Base-by-base conservation (phyloP, 2,797 vertebrate species). In the Muscicapa comitata region DNA sequence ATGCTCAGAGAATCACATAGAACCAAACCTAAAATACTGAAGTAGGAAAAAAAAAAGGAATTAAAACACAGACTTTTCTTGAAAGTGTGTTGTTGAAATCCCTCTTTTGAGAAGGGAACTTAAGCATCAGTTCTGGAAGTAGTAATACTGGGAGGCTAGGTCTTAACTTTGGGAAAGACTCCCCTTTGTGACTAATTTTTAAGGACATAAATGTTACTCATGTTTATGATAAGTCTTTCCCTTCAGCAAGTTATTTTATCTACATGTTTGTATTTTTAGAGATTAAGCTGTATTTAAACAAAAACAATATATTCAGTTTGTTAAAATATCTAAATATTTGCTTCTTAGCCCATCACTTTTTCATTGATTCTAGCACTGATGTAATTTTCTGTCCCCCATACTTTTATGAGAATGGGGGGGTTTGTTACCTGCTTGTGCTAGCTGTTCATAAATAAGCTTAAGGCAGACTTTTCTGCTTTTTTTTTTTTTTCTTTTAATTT, bases 1-100 rank as follows among this genome's bases (percentile, higher is more conserved):
- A 93, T 35, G 57, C 61, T 96, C 81, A 26, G 81, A 93, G 89
- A 91, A 73, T 70, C 40, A 4, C 93, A 82, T 17, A 84, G 88
- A 21, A 62, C 62, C 31, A 62, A 84, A 75, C 11, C 47, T 90
- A 78, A 92, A 85, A 62, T 45, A 67, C 37, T 50, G 29, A 48
- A 53, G 51, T 33, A 63, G 45, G 40, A 2, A 26, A 73, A 35
- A 33, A 31, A 38, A 40, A 50, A 19, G 24, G 43, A 80, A n/a
- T 59, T 54, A 1, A 73, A 75, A 42, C 51, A 9, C 28, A 51
- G 85, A 42, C 20, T 59, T 87, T 48, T 51, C 33, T 57, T 67
- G n/a, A 63, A 79, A 61, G 25, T 17, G 11, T 9, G 3, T 11
- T 14, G 17, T 42, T 26, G 17, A 86, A 77, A 68, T 42, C 25